Percentiles rank a stretch among this genome's conserved stretches.
Evolutionary conservation across 2,113 vertebrate genomes (phyloP).

Genomic region (Phyllostomus discolor): DNA sequence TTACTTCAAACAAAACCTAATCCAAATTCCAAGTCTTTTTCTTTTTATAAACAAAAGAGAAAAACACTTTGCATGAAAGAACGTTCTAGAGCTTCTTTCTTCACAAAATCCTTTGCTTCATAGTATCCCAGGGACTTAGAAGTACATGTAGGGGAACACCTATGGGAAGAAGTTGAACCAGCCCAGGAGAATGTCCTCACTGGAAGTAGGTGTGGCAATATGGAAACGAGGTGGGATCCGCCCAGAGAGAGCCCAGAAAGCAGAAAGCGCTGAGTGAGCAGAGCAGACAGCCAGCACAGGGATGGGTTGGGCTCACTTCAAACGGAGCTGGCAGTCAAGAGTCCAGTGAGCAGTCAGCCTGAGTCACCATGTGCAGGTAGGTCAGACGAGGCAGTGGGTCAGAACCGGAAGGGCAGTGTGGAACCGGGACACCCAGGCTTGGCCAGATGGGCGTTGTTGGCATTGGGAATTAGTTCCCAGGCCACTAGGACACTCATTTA

Average conservation of each 20-base stretch:
- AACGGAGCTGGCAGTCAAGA: neutral
- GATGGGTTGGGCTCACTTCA: rapidly evolving
- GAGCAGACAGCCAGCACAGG: rapidly evolving
- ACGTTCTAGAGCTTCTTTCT: neutral
- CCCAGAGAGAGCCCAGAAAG: neutral
- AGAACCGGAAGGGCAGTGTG: neutral
- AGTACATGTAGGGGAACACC: neutral
- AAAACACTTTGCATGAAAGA: neutral
- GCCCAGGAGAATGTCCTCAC: neutral
- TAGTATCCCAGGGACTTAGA: neutral
- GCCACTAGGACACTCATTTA: neutral
- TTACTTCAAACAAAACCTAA: neutral
- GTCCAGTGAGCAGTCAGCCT: neutral
- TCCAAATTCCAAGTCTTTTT: neutral
- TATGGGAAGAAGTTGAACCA: neutral
- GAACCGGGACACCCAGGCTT: neutral
- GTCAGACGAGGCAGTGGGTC: neutral
- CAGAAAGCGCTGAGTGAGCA: neutral
- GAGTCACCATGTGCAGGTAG: neutral
- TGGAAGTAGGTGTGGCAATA: neutral
- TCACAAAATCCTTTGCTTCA: neutral
- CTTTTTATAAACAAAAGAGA: neutral
- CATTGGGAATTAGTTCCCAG: neutral
- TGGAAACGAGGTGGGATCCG: neutral
- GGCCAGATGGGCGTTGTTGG: neutral